These are phyloP conservation scores for Etheostoma cragini DNA, from an alignment of 2,113 vertebrate genomes.

Conservation along the genomic window DNA sequence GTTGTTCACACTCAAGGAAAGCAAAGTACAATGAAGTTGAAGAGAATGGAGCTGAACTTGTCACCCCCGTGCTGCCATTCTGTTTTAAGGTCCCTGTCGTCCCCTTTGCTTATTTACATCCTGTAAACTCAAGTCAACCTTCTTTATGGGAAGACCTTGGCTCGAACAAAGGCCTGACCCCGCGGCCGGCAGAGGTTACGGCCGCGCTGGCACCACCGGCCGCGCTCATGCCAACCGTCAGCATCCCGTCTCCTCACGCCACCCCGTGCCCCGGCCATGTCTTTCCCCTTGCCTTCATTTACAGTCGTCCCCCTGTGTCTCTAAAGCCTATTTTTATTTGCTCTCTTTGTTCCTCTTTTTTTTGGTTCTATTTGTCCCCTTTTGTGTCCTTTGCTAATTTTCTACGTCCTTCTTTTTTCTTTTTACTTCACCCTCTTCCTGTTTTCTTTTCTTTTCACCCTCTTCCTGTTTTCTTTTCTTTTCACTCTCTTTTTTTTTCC, in stretches of 20 bases:
- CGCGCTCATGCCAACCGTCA: slow-evolving; percentile 49
- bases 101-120: slow-evolving; percentile 71
- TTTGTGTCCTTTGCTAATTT: too few relatives aligned
- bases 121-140: slow-evolving; percentile 74
- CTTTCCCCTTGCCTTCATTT: slow-evolving; percentile 44
- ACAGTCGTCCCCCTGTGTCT: slow-evolving; percentile 25
- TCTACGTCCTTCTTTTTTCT: background rate
- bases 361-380: background rate
- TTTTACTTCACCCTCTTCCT: background rate
- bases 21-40: slow-evolving; percentile 56
- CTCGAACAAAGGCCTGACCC: slow-evolving; percentile 77
- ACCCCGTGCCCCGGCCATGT: slow-evolving; percentile 38
- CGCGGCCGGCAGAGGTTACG: slow-evolving; percentile 60
- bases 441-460: background rate
- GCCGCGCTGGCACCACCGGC: slow-evolving; percentile 63
- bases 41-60: slow-evolving; percentile 70
- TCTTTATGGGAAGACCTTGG: slow-evolving; percentile 69
- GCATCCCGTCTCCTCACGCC: slow-evolving; percentile 51
- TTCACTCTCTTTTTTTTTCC: too few relatives aligned
- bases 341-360: slow-evolving; percentile 7
- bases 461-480: too few relatives aligned
- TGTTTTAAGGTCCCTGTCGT: slow-evolving; percentile 66
- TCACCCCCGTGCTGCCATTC: slow-evolving; percentile 63
- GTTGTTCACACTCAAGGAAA: slow-evolving; percentile 63
- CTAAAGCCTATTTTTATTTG: slow-evolving; percentile 15